Base-by-base conservation (phyloP, 2,888 invertebrate genomes). In the Drosophila quinaria region DNA sequence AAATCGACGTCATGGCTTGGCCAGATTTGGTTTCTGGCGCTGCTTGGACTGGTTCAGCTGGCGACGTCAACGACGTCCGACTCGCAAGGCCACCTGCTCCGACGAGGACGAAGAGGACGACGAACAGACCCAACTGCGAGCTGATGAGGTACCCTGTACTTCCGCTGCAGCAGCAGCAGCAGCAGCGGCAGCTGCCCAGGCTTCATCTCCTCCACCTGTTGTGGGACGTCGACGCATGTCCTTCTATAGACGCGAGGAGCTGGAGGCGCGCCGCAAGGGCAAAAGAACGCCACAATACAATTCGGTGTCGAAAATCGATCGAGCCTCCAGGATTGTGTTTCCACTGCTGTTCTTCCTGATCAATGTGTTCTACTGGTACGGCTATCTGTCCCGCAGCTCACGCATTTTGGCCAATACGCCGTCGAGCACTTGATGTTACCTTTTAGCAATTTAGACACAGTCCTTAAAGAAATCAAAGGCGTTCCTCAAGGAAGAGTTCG, bases 271-370 rank as follows among this genome's bases (percentile, higher is more conserved):
- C 4, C 87, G 91, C 67, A 92, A 91, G 63, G 91, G 92, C 61
- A 92, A 92, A 74, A 87, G 91, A 9, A 94, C 94, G 2, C 95
- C 95, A 0, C 93, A 95, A 75, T 95, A 95, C 86, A 97, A 97
- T 92, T 96, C 96, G 29, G 96, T 97, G 3, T 96, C 96, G 66
- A 95, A 96, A 92, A 96, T 97, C 74, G 97, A 97, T 92, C 94
- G 95, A 19, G 95, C 95, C 17, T 96, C 96, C 9, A 93, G 97
- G 44, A 94, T 97, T 42, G 94, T 96, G 31, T 97, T 97, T 90
- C 97, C 97, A 0, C 86, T 96, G 58, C 94, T 95, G 47, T 97
- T 97, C 92, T 91, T 96, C 4, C 93, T 95, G 11, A 96, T 97
- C 79, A 97, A 97, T 91, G 92, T 96, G 62, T 95, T 96, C 91